phyloP scores from a whole-genome alignment of 2,113 vertebrate species.

The Desmodus rotundus region DNA sequence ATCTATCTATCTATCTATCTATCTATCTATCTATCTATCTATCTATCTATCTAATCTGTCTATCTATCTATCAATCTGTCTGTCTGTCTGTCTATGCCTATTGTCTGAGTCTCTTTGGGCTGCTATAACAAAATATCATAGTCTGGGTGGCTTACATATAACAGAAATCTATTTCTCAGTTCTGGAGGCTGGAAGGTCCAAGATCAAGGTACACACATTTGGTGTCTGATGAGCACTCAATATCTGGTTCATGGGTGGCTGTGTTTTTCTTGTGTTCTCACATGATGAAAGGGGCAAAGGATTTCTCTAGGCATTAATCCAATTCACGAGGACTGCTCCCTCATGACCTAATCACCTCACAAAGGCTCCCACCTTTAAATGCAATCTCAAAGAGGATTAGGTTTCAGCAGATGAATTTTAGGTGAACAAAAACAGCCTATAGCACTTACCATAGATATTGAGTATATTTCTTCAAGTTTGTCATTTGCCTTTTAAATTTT shows the following conservation, averaged over 20 bases:
- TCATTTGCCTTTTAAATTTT: background rate
- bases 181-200: too few species aligned
- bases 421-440: background rate
- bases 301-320: background rate
- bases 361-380: background rate
- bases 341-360: too few species aligned
- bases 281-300: too few species aligned
- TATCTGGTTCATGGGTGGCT: background rate
- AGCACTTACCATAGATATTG: background rate
- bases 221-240: background rate
- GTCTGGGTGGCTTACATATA: too few species aligned
- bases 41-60: background rate
- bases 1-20: background rate
- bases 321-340: too few species aligned
- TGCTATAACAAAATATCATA: background rate
- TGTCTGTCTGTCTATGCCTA: too few species aligned
- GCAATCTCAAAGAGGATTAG: background rate
- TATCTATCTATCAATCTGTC: fast-evolving
- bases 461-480: background rate
- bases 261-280: background rate
- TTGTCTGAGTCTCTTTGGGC: background rate
- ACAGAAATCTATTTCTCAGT: too few species aligned
- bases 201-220: background rate
- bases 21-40: too few species aligned
- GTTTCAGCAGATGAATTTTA: background rate